phyloP scores from a whole-genome alignment of 2,888 invertebrate genomes.

The Trissoscelio sp. region DNA sequence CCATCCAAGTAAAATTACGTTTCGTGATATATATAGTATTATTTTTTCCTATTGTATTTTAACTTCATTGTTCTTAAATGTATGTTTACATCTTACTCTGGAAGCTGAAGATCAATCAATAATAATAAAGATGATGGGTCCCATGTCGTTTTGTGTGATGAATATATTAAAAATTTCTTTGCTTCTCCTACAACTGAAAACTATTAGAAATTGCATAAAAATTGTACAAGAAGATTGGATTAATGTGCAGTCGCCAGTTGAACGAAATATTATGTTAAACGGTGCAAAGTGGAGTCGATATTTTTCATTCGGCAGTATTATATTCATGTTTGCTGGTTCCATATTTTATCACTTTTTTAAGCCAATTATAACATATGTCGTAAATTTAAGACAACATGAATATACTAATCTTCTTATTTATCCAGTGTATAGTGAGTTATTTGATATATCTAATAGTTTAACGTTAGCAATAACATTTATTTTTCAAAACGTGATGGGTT shows the following conservation, averaged over 20 bases:
- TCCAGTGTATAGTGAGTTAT: conserved; percentile 22
- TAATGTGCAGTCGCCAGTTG: not conserved
- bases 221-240: conserved; percentile 31
- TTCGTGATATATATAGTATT: conserved; percentile 9
- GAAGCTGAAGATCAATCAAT: not conserved
- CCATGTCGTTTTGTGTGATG: conserved; percentile 43
- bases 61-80: not conserved
- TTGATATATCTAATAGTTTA: conserved; percentile 12
- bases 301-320: conserved; percentile 23
- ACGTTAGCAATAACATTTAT: conserved; percentile 13
- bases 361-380: conserved; percentile 3
- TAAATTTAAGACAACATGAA: conserved; percentile 8
- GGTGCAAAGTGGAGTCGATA: conserved; percentile 20
- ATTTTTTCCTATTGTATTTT: not conserved
- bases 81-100: conserved; percentile 6
- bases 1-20: not conserved
- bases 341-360: conserved; percentile 34
- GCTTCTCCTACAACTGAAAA: not conserved
- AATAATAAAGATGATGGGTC: conserved; percentile 15
- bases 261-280: conserved; percentile 29
- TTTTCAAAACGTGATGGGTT: conserved; percentile 11
- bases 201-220: conserved; percentile 21
- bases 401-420: conserved; percentile 21
- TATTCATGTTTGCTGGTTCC: conserved; percentile 35
- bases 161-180: conserved; percentile 26